Conservation (phyloP, 92 coral and sea anemone species). For the Blastomussa wellsi region DNA sequence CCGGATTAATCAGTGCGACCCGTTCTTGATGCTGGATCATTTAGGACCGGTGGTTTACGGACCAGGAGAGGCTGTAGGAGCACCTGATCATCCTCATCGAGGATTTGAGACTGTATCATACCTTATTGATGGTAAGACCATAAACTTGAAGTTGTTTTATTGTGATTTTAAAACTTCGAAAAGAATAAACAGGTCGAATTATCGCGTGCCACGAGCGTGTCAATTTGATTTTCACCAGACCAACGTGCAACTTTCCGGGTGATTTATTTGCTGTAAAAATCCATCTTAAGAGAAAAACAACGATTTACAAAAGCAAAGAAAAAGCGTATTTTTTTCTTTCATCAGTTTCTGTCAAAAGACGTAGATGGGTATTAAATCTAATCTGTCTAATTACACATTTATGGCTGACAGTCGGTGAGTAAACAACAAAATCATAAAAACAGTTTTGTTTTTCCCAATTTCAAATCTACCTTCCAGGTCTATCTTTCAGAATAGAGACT, state of each 20-base stretch:
- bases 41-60: constrained; percentile 78
- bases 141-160: not conserved
- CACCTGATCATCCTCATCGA: constrained; percentile 86
- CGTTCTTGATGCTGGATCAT: constrained; percentile 77
- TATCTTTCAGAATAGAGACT: not conserved
- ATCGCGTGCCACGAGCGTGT: not conserved
- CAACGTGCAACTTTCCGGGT: not conserved
- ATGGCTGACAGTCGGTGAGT: not conserved
- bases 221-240: not conserved
- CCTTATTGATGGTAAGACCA: constrained; percentile 75
- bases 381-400: not conserved
- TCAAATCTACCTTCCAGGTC: not conserved
- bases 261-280: not conserved
- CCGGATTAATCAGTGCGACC: constrained; percentile 69
- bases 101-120: constrained; percentile 86
- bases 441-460: not conserved
- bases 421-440: not conserved
- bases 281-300: not conserved
- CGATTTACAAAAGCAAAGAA: not conserved
- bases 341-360: not conserved
- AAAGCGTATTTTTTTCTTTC: not conserved
- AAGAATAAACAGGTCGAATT: not conserved
- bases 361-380: not conserved
- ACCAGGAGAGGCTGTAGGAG: constrained; percentile 84
- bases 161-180: not conserved